Percentiles rank a stretch among this genome's conserved stretches.
Evolutionary conservation across 1,140 invertebrate genomes (phyloP).

Genomic region (Leptoteleia sp.): DNA sequence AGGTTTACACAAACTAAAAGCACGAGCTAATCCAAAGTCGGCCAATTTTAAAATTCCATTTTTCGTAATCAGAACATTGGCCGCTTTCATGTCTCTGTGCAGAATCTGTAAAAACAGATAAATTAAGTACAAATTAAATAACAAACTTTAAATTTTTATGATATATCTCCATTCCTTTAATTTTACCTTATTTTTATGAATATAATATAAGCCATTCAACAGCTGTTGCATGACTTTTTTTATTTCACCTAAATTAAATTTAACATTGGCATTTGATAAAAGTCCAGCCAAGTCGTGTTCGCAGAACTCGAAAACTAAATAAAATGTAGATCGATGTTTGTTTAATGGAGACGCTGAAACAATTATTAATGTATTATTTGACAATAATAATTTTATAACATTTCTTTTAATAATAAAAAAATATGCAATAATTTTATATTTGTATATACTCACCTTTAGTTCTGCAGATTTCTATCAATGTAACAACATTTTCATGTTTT

Average conservation of each 20-base stretch:
- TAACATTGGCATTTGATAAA: slow-evolving; percentile 97
- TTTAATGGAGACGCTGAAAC: too few species aligned
- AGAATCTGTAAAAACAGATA: slow-evolving; percentile 89
- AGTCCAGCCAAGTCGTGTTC: slow-evolving; percentile 99
- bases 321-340: slow-evolving; percentile 90
- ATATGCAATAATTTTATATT: too few species aligned
- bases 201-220: slow-evolving; percentile 97
- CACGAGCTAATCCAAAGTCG: slow-evolving; percentile 95
- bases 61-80: slow-evolving; percentile 99
- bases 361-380: too few species aligned
- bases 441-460: slow-evolving; percentile 92
- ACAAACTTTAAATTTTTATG: slow-evolving; percentile 14
- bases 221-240: slow-evolving; percentile 99
- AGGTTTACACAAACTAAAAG: slow-evolving; percentile 91
- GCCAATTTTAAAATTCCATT: slow-evolving; percentile 95
- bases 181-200: slow-evolving; percentile 87
- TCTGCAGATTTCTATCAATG: slow-evolving; percentile 97
- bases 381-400: too few species aligned
- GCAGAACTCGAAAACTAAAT: slow-evolving; percentile 99
- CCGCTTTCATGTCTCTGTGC: slow-evolving; percentile 99
- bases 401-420: too few species aligned
- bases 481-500: slow-evolving; percentile 98
- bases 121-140: too few species aligned
- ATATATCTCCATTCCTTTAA: slow-evolving; percentile 83
- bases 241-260: slow-evolving; percentile 98